phyloP scores from a whole-genome alignment of 2,888 invertebrate species.

The Polymixis flavicincta region DNA sequence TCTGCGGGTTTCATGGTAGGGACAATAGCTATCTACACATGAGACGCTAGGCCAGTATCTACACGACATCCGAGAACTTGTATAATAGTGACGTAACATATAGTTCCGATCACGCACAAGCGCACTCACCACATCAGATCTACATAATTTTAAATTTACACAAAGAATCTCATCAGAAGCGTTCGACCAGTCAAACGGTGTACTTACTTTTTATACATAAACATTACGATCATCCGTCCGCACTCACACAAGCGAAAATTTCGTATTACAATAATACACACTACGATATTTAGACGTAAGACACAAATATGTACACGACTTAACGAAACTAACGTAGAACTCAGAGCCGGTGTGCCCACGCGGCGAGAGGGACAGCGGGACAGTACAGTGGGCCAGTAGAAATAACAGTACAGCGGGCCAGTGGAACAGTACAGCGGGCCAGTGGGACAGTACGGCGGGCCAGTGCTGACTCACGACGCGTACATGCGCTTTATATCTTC shows the following conservation, averaged over 20 bases:
- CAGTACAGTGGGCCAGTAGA: slow-evolving; percentile 14
- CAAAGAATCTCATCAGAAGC: slow-evolving; percentile 69
- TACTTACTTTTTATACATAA: slow-evolving; percentile 63
- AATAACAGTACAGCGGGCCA: slow-evolving; percentile 7
- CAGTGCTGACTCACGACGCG: slow-evolving; percentile 93
- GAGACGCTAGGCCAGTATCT: slow-evolving; percentile 75
- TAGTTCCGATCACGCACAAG: slow-evolving; percentile 67
- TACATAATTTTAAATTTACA: slow-evolving; percentile 72
- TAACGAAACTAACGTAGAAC: slow-evolving; percentile 62
- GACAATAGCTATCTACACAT: slow-evolving; percentile 59
- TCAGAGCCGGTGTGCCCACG: slow-evolving; percentile 42
- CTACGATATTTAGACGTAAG: slow-evolving; percentile 74
- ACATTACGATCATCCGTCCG: slow-evolving; percentile 66
- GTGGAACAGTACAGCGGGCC: slow-evolving; percentile 11
- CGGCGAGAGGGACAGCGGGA: slow-evolving; percentile 21
- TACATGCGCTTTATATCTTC: slow-evolving; percentile 98
- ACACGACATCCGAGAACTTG: slow-evolving; percentile 65
- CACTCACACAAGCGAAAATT: slow-evolving; percentile 67
- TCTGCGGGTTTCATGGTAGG: slow-evolving; percentile 52
- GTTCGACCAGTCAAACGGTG: slow-evolving; percentile 66
- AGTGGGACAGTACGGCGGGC: slow-evolving; percentile 1
- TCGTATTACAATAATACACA: slow-evolving; percentile 71
- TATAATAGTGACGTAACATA: slow-evolving; percentile 63
- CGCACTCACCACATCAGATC: slow-evolving; percentile 73
- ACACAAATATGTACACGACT: slow-evolving; percentile 78